Evolutionary conservation across 2,888 invertebrate genomes (phyloP).

Genomic region (Apantesis nais): DNA sequence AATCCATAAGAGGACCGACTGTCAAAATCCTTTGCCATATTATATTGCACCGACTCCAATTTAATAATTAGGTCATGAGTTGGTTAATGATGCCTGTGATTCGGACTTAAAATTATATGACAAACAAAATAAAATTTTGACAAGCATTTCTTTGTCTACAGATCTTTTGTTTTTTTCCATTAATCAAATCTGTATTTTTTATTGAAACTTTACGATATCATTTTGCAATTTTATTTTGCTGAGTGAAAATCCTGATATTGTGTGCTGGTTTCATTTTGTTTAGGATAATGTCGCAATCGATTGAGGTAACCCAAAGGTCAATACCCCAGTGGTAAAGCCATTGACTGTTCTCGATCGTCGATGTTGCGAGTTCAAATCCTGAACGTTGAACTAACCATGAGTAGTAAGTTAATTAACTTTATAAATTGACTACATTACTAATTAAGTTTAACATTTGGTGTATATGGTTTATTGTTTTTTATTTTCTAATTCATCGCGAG

Average conservation of each 20-base stretch:
- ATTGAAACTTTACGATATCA: no score
- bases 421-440: neutral
- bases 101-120: no score
- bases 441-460: neutral
- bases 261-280: slow-evolving; percentile 4
- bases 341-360: slow-evolving; percentile 22
- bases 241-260: neutral
- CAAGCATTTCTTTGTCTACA: neutral
- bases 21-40: no score
- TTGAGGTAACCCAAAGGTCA: slow-evolving; percentile 18
- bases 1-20: no score
- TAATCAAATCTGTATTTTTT: no score
- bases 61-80: no score
- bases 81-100: no score
- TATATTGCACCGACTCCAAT: no score
- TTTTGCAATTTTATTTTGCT: neutral
- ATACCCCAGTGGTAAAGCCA: slow-evolving; percentile 21
- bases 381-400: slow-evolving; percentile 10
- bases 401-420: slow-evolving; percentile 7
- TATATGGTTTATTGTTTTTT: neutral
- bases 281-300: slow-evolving; percentile 10
- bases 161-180: no score
- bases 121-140: neutral
- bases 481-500: no score
- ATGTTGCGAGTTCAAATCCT: slow-evolving; percentile 23